phyloP scores from a whole-genome alignment of 2,113 vertebrate genomes.

The Mugil cephalus region DNA sequence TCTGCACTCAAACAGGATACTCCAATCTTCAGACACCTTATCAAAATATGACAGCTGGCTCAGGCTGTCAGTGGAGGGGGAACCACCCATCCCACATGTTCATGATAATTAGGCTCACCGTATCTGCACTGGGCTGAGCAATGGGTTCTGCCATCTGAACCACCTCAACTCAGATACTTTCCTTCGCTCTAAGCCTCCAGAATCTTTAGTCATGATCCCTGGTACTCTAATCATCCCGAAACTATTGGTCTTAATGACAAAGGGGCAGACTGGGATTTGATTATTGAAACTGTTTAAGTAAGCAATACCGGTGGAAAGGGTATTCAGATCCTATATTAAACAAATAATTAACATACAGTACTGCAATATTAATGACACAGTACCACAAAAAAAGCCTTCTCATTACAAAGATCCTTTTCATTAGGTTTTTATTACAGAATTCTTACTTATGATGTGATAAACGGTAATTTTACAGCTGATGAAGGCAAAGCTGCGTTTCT shows the following conservation, averaged over 20 bases:
- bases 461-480: background rate
- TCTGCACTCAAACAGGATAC: slow-evolving; percentile 34
- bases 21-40: slow-evolving; percentile 49
- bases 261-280: background rate
- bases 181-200: background rate
- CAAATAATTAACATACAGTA: too few species aligned
- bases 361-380: too few species aligned
- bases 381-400: too few species aligned
- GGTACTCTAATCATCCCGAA: background rate
- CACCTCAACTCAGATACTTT: background rate
- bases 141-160: slow-evolving; percentile 10
- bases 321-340: too few species aligned
- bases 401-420: too few species aligned
- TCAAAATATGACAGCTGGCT: slow-evolving; percentile 69
- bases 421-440: too few species aligned
- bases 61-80: slow-evolving; percentile 37
- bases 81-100: slow-evolving; percentile 63
- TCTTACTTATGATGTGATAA: too few species aligned
- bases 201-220: background rate
- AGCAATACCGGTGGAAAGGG: background rate
- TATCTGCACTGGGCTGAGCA: slow-evolving; percentile 44
- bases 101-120: slow-evolving; percentile 54
- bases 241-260: background rate
- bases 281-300: background rate
- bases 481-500: too few species aligned